Evolutionary conservation across 2,797 vertebrate genomes (phyloP), one percentile per base, ranked within the genome.

Genomic region (Champsocephalus esox): DNA sequence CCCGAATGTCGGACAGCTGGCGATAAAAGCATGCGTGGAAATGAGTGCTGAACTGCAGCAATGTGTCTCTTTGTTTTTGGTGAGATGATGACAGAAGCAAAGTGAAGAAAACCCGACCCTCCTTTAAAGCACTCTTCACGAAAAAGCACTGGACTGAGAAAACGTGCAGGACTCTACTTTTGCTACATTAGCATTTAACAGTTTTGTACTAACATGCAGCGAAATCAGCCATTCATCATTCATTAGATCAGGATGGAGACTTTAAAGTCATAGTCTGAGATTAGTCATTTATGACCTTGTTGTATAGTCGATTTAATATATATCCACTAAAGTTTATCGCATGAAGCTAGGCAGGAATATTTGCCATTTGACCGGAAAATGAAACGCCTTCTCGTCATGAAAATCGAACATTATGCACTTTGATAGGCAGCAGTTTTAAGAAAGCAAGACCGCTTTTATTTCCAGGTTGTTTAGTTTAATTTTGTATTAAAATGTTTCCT

Each of bases 161-260:
- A 59, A 87, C 89, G 62, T 44, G 56, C 72, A 75, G 87, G 92
- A 87, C 73, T 85, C 87, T 92, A 91, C 88, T 95, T 38, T 93
- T 95, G 94, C 95, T 95, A 95, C 91, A 93, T 95, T 95, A 95
- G 94, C 94, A 95, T 93, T 80, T 56, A 86, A 77, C 75, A 60
- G 81, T 66, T 80, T 87, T 88, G 17, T 75, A 88, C 87, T 89
- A 84, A 89, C 86, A 84, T 81, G 67, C 88, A 89, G 90, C 71
- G 75, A 90, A 81, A 85, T 81, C 83, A 83, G 67, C 50, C 79
- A 75, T 84, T 88, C 81, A 81, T 85, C 66, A 79, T 75, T 79
- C 52, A 60, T 85, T 46, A 55, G 58, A 80, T 70, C 55, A 60
- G 67, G 77, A 87, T 56, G 66, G 63, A 83, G 59, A 70, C 34